Base-by-base conservation (phyloP, 2,888 invertebrate genomes). In the Euphydryas editha region DNA sequence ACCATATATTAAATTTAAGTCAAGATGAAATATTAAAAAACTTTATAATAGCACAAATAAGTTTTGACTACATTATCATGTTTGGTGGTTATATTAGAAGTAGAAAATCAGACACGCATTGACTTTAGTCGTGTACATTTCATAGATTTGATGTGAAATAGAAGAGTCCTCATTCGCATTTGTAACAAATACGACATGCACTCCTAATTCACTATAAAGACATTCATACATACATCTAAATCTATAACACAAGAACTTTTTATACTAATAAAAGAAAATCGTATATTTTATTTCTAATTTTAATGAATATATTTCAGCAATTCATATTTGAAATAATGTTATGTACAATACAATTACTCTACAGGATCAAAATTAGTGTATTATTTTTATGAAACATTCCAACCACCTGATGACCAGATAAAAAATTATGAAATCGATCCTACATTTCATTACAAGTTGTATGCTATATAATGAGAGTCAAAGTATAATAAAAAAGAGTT, bases 1-100 rank as follows among this genome's bases (percentile, higher is more conserved):
- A 42, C 65, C 60, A 61, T 49, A 61, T 60, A 65, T 65, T 65
- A 46, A 56, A 49, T n/a, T 30, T 46, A 46, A 36, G 54, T 17
- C 54, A 36, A 59, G 54, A 55, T 59, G 37, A 18, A 30, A 49
- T 24, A 58, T 36, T 24, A 56, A 57, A 15, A 8, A 15, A 3
- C 46, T 20, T 58, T 58, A 20, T 36, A 57, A 62, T 59, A 59
- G 44, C 54, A 67, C 62, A 44, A 59, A 58, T 59, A 20, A 24
- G 6, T 15, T 20, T 39, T 57, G 15, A 42, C n/a, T 18, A 39
- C 17, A 56, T 56, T 37, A 21, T 37, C 15, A 17, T 37, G 13
- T 24, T 51, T 21, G 15, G 18, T 24, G 20, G 59, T 13, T 30
- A 24, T 21, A 51, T 24, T 36, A 55, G 46, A 57, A 36, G 46